phyloP scores from a whole-genome alignment of 2,113 vertebrate genomes.

The Azemiops feae region DNA sequence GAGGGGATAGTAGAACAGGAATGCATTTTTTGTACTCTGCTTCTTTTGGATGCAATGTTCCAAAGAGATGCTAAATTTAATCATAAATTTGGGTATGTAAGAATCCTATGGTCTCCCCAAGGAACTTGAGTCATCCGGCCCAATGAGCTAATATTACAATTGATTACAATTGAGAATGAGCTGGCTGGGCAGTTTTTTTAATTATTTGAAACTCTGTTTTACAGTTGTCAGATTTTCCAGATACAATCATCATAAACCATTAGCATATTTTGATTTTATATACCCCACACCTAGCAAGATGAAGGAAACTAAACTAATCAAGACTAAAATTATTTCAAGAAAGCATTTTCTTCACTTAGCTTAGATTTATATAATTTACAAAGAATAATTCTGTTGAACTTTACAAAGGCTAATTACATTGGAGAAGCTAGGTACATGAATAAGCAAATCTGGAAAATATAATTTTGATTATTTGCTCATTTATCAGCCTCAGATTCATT shows the following conservation, averaged over 20 bases:
- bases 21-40: background rate
- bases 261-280: constrained; percentile 39
- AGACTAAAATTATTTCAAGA: constrained; percentile 16
- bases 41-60: background rate
- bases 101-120: background rate
- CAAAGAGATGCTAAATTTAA: background rate
- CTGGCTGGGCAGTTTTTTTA: rapidly evolving
- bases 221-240: background rate
- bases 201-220: constrained; percentile 4
- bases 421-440: background rate
- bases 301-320: constrained; percentile 29
- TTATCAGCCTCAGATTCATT: background rate
- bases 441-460: background rate
- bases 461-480: background rate
- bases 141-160: too few relatives aligned
- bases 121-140: background rate
- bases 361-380: background rate
- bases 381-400: constrained; percentile 2
- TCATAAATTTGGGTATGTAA: background rate
- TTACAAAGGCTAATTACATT: background rate
- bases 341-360: constrained; percentile 30
- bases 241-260: constrained; percentile 17
- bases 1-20: background rate
- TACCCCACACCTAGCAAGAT: constrained; percentile 24
- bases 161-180: background rate